A percentile compares a stretch with the other conserved stretches of the same genome.
Evolutionary conservation across 2,888 invertebrate species (phyloP).

Genomic region (Beris chalybata): DNA sequence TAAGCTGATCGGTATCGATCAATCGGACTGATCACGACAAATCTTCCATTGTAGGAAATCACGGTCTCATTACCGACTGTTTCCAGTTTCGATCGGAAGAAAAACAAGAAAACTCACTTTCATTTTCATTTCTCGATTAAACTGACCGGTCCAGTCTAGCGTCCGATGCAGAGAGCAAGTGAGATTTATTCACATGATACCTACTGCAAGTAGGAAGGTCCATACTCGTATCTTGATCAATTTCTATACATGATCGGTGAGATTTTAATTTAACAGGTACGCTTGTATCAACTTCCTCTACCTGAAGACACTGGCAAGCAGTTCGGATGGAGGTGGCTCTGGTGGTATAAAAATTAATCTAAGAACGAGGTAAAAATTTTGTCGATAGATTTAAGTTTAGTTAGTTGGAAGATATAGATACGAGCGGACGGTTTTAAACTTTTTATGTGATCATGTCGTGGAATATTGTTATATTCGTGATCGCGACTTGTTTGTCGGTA

Average conservation of each 20-base stretch:
- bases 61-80: too few relatives aligned
- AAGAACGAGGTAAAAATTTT: conserved; percentile 14
- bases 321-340: conserved; percentile 16
- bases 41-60: too few relatives aligned
- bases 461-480: conserved; percentile 39
- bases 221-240: conserved; percentile 5
- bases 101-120: conserved; percentile 29
- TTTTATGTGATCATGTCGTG: conserved; percentile 37
- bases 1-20: too few relatives aligned
- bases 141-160: conserved; percentile 18
- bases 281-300: conserved; percentile 12
- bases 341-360: background rate
- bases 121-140: conserved; percentile 33
- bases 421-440: conserved; percentile 36
- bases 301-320: background rate
- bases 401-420: conserved; percentile 25
- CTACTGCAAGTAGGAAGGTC: too few relatives aligned
- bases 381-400: conserved; percentile 11
- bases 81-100: background rate
- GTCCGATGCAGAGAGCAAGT: conserved; percentile 9
- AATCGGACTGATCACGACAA: too few relatives aligned
- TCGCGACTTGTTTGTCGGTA: conserved; percentile 15
- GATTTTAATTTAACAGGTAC: conserved; percentile 7
- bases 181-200: conserved; percentile 8
- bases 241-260: background rate